phyloP scores from a whole-genome alignment of 2,113 vertebrate species.

The Tinamus guttatus region DNA sequence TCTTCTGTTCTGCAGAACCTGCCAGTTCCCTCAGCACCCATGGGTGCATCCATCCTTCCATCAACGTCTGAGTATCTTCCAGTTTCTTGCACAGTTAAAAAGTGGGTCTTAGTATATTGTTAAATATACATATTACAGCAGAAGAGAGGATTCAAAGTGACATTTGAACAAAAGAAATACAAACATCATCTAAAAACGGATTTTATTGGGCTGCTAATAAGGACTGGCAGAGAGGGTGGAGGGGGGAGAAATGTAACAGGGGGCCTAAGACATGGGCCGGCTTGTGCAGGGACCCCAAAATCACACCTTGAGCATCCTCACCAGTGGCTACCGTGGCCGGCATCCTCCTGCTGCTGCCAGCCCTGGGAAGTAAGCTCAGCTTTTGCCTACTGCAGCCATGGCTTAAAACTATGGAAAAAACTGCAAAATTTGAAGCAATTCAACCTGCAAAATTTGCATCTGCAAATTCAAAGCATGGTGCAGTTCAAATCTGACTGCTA shows the following conservation, averaged over 20 bases:
- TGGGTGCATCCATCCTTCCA: no score
- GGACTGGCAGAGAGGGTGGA: not conserved
- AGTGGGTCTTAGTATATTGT: not conserved
- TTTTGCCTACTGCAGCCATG: not conserved
- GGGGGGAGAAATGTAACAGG: not conserved
- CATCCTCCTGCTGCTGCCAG: not conserved
- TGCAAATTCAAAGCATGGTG: not conserved
- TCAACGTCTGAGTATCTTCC: no score
- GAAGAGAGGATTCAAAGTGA: not conserved
- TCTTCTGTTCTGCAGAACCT: no score
- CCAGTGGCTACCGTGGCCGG: not conserved
- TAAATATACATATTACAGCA: not conserved
- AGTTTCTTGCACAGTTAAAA: not conserved
- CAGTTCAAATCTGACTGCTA: not conserved
- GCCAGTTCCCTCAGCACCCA: no score
- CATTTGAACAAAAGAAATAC: conserved; percentile 57
- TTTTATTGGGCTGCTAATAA: conserved; percentile 69
- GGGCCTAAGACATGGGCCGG: no score
- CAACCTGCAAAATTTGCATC: no score
- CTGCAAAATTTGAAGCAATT: no score
- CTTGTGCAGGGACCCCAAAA: not conserved
- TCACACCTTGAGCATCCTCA: not conserved
- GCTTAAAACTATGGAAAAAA: no score
- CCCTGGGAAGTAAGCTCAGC: not conserved
- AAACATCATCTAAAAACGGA: conserved; percentile 50